These are phyloP conservation scores for Sialia sialis DNA, from an alignment of 2,113 vertebrate species.

Conservation along the genomic window DNA sequence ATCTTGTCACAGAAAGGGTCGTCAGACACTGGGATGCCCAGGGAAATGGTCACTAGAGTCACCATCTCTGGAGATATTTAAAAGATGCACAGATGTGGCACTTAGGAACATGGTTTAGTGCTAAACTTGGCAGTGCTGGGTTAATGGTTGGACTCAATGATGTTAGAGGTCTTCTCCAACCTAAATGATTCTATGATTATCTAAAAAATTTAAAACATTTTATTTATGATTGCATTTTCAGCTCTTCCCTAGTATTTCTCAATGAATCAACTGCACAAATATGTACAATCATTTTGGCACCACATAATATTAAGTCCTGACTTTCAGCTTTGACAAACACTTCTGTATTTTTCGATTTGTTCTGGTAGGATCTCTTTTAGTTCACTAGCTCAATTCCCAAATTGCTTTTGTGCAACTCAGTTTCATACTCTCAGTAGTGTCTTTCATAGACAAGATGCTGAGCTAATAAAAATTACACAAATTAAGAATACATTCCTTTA, in stretches of 20 bases:
- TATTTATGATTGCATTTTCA: not conserved
- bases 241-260: not conserved
- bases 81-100: too few species aligned
- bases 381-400: not conserved
- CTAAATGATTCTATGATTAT: not conserved
- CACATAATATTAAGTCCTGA: not conserved
- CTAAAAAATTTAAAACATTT: not conserved
- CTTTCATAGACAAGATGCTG: not conserved
- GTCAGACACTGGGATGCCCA: too few species aligned
- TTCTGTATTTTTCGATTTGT: not conserved
- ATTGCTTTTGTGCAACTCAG: not conserved
- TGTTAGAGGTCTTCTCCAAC: too few species aligned
- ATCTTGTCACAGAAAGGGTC: too few species aligned
- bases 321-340: not conserved
- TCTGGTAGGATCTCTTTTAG: not conserved
- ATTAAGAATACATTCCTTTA: not conserved
- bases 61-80: too few species aligned
- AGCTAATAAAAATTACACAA: not conserved
- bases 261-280: not conserved
- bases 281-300: not conserved
- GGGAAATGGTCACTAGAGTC: too few species aligned
- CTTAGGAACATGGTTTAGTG: too few species aligned
- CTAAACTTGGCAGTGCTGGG: too few species aligned
- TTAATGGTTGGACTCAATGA: too few species aligned
- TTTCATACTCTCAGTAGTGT: not conserved